Evolutionary conservation across 2,113 vertebrate species (phyloP), one percentile per base, ranked within the genome.

Genomic region (Glaucomys volans): DNA sequence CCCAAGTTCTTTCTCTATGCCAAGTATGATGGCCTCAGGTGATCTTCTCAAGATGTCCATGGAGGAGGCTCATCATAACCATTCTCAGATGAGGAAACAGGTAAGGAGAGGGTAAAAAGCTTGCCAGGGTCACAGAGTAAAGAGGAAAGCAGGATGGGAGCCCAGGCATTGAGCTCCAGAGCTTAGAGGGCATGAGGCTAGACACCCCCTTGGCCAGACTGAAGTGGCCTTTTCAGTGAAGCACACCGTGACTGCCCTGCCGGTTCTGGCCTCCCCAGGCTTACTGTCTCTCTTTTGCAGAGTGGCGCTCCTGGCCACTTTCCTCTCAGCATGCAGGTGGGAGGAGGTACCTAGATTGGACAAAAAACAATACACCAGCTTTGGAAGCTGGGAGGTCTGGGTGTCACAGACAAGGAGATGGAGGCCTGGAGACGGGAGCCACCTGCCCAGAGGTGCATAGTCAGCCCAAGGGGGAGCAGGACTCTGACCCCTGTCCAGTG

Each of bases 51-150:
- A 59, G 83, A 50, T 13, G 42, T 32, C 82, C 22, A 1, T 32
- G 62, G 37, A 64, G 13, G 82, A 32, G 75, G 11, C 14, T 79
- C 16, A 24, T 82, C 24, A 8, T 4, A 4, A n/a, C 74, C 9
- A 12, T 42, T 47, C 72, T 92, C 64, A 81, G 64, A 40, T 1
- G 87, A 89, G n/a, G 79, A 91, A 67, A 57, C 64, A 95, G 92
- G 83, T 57, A n/a, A 18, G 50, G 81, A 50, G 50, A 9, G 10
- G 17, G 37, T 59, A 13, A 67, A 35, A 12, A 64, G 7, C 24
- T 69, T 28, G 54, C 67, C 44, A 44, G 52, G 20, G 17, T 67
- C 81, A 30, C 10, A 59, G 79, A 54, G 32, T 28, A 69, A 66
- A 54, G 35, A 64, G 14, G 57, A 42, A 59, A 30, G 52, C 28